Evolutionary conservation across 2,797 vertebrate genomes (phyloP), one percentile per base, ranked within the genome.

Genomic region (Sphenopsis melanotis): DNA sequence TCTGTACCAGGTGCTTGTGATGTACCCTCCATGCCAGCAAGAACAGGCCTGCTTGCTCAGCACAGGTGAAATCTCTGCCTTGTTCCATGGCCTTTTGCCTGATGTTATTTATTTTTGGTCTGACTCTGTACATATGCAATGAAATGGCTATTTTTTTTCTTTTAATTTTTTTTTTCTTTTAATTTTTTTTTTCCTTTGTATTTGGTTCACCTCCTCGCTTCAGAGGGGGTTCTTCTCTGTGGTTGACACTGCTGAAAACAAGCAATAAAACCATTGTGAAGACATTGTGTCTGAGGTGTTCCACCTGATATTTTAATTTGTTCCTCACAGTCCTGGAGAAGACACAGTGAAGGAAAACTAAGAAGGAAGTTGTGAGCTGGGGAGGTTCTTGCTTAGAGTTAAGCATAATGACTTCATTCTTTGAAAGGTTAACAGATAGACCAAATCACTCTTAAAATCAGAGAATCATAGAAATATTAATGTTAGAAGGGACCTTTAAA

Each of bases 21-120:
- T 65, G 87, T 84, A 19, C 53, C 84, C 94, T 86, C 78, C 85
- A 52, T 93, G 83, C 88, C 93, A 75, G 83, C 87, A 22, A 94
- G 95, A 89, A 44, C 60, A 46, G 77, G 42, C 42, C 55, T 85
- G 78, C 82, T 89, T 88, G 60, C 88, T 89, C 84, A 76, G 79
- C 78, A 57, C 90, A 74, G 91, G 90, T 92, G 70, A 77, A 75
- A 84, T 91, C 83, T 69, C 65, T 1, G 23, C 80, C 82, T 93
- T 86, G 61, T 90, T 83, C 70, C 70, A 68, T 69, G 94, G 86
- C 89, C 74, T 96, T 97, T 93, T 92, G 75, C 74, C 82, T 10
- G 27, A 50, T 77, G 57, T 96, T 96, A 97, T 97, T 97, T 97
- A 96, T 98, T 97, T 97, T 94, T 21, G 78, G 93, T 92, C 84